Base-by-base conservation (phyloP, 2,113 vertebrate genomes). In the Takifugu flavidus region DNA sequence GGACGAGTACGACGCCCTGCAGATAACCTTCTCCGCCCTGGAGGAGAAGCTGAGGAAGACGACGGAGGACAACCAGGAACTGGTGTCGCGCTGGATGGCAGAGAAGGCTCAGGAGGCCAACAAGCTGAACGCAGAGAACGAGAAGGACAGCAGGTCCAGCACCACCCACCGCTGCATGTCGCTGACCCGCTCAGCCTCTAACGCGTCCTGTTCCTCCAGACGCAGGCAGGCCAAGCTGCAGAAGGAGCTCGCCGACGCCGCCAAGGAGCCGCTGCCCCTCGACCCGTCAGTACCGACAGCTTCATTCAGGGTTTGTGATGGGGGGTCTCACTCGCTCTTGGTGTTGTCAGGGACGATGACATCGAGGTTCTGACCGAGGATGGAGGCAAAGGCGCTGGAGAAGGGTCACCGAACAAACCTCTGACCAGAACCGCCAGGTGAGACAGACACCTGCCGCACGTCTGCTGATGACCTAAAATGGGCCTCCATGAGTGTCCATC, bases 21-120 rank as follows among this genome's bases (percentile, higher is more conserved):
- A 99, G 91, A 98, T 99, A 84, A 98, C 97, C 13, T 99, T 98
- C 74, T 94, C 90, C 1, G 96, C 97, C 25, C 86, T 98, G 80
- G 96, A 99, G 89, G 96, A 95, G 82, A 98, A 98, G 49, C 89
- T 99, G 49, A 91, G 97, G 67, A 95, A 93, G 53, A 98, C 96
- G 12, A 92, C 93, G 0, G 96, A 98, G 56, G 97, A 99, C 84
- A 99, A 99, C 89, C 95, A 95, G 90, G 97, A 99, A 81, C 89
- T 99, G 59, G 95, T 99, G 57, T 93, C 95, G 0, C 92, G 97
- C 5, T 99, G 97, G 97, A 99, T 99, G 97, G 95, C 97, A 0
- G 97, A 99, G 90, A 99, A 99, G 56, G 94, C 96, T 11, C 95
- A 96, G 84, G 97, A 99, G 82, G 97, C 97, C 59, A 98, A 99